Base-by-base conservation (phyloP, 2,113 vertebrate genomes). In the Odontophorus gujanensis region DNA sequence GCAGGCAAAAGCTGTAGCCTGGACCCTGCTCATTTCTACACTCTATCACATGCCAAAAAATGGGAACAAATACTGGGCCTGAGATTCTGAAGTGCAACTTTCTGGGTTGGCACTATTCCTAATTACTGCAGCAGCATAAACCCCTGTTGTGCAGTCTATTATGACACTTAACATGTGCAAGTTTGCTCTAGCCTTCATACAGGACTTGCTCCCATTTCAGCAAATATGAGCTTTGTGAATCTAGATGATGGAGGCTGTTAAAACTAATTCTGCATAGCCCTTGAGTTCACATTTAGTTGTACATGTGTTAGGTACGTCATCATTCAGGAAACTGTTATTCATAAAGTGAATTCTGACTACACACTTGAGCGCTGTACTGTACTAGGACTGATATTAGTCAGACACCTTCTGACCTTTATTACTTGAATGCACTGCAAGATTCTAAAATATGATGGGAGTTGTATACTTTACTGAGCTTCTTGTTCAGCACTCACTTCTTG, bases 1-100 rank as follows among this genome's bases (percentile, higher is more conserved):
- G 26, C 20, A 81, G 71, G 38, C 85, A 91, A 81, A 80, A 89
- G 61, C 91, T 95, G 61, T 76, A 93, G 47, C n/a, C 51, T 78
- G 68, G 78, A 42, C 32, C 74, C 53, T 62, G 36, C 12, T 43
- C 73, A 76, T 77, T 81, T 57, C 75, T 85, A 43, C 38, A 63
- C 13, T 3, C 24, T 14, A 24, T 34, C 6, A 19, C 47, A 81
- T 55, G 65, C 32, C 43, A 87, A 78, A 94, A 53, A 91, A 34
- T 11, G 51, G 47, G 63, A 95, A 51, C 47, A 77, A 85, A 75
- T 12, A 78, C 22, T 2, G 12, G 51, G 81, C 8, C 68, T 61
- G 79, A 77, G 34, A 53, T 92, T 90, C 79, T 67, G 0, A 0
- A 89, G 72, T 42, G 24, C 36, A 47, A 1, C 18, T 67, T 85